phyloP scores from a whole-genome alignment of 2,888 invertebrate genomes.

The Hartigia nigra region DNA sequence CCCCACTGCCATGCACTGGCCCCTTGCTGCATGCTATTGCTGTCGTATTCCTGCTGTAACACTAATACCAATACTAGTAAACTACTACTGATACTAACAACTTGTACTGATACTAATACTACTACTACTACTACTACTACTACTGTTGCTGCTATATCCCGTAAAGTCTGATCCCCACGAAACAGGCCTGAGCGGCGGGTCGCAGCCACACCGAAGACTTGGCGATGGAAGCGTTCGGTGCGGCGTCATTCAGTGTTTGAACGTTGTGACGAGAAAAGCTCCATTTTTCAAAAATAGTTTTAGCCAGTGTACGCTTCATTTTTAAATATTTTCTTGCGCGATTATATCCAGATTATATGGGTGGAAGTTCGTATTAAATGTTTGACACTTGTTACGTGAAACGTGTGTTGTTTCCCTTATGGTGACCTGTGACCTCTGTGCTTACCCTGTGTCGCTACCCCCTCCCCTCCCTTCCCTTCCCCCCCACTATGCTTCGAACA shows the following conservation, averaged over 20 bases:
- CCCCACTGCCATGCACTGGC: conserved; percentile 16
- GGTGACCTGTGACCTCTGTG: not conserved
- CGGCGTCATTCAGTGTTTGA: not conserved
- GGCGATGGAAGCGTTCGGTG: not conserved
- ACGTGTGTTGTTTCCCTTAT: not conserved
- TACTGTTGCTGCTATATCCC: not conserved
- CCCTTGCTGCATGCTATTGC: conserved; percentile 5
- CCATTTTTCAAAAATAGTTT: not conserved
- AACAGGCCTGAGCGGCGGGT: not conserved
- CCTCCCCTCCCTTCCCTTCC: too few relatives aligned
- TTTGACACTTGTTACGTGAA: not conserved
- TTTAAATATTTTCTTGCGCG: not conserved
- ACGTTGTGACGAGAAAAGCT: not conserved
- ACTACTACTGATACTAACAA: not conserved
- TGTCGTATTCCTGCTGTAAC: not conserved
- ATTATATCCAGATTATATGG: not conserved
- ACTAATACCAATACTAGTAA: not conserved
- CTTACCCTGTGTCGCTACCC: not conserved
- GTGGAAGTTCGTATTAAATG: not conserved
- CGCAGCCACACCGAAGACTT: not conserved
- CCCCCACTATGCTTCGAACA: not conserved
- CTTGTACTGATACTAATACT: not conserved
- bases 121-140: not conserved
- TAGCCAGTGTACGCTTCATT: not conserved
- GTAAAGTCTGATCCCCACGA: not conserved